A percentile compares a stretch with the other conserved stretches of the same genome.
Evolutionary conservation across 2,888 invertebrate species (phyloP).

Genomic region (Agrotis puta): DNA sequence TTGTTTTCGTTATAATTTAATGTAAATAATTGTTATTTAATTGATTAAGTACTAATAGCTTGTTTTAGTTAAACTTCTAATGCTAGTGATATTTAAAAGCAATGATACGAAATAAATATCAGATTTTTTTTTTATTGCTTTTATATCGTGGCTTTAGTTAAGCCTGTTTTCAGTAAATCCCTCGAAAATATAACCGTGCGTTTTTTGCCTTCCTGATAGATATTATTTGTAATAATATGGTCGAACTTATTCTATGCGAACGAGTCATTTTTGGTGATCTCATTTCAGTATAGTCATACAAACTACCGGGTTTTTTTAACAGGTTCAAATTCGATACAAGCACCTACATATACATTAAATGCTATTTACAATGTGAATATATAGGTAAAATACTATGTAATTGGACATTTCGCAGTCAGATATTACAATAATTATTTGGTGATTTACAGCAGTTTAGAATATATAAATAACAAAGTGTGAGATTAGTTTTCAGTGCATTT

Average conservation of each 20-base stretch:
- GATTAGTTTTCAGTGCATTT: neutral
- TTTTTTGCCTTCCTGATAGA: neutral
- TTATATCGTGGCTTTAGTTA: too few relatives aligned
- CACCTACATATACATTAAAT: too few relatives aligned
- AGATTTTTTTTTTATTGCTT: too few relatives aligned
- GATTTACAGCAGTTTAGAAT: neutral
- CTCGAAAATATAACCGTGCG: neutral
- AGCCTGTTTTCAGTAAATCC: too few relatives aligned
- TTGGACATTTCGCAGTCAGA: neutral
- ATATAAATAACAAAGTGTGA: constrained; percentile 8
- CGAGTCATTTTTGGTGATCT: neutral
- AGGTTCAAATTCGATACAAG: neutral
- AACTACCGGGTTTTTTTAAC: neutral
- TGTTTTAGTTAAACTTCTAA: too few relatives aligned
- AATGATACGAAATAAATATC: too few relatives aligned
- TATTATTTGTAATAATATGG: neutral
- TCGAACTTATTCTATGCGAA: neutral
- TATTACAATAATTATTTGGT: constrained; percentile 13
- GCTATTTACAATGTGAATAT: neutral
- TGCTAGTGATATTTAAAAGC: too few relatives aligned
- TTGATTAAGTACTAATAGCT: too few relatives aligned
- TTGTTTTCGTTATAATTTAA: too few relatives aligned
- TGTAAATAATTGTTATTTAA: too few relatives aligned
- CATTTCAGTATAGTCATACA: neutral
- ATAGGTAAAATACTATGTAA: neutral